Evolutionary conservation across 2,113 vertebrate species (phyloP).

Genomic region (Heterochromis multidens): DNA sequence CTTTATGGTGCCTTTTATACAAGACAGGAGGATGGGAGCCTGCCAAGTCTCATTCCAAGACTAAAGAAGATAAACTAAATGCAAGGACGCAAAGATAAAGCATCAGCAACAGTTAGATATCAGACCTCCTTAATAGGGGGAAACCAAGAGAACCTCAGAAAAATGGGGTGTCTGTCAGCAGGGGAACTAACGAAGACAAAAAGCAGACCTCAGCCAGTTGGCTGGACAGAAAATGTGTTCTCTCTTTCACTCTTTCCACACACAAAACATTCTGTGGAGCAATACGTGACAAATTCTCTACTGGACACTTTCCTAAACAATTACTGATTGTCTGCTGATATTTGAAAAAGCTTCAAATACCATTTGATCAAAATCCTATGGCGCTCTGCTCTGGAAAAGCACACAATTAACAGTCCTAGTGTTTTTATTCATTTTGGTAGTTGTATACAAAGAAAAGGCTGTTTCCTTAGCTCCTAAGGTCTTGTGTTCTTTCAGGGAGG

Average conservation of each 20-base stretch:
- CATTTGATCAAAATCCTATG: neutral
- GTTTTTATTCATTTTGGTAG: neutral
- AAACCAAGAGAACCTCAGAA: constrained; percentile 1
- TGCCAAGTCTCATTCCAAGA: neutral
- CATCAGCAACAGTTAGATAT: neutral
- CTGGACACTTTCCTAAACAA: constrained; percentile 6
- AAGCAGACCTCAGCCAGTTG: constrained; percentile 30
- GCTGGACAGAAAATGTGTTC: constrained; percentile 8
- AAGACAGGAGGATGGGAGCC: neutral
- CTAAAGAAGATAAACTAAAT: neutral
- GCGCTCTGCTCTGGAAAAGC: neutral
- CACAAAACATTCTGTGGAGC: constrained; percentile 1
- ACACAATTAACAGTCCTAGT: neutral
- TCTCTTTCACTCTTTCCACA: constrained; percentile 29
- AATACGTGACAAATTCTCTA: constrained; percentile 14
- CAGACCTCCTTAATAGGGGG: neutral
- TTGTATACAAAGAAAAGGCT: neutral
- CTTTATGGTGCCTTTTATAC: neutral
- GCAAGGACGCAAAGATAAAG: constrained; percentile 4
- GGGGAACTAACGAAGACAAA: constrained; percentile 31
- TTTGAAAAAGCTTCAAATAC: neutral
- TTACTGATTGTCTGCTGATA: neutral
- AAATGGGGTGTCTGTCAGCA: constrained; percentile 14
- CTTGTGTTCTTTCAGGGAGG: constrained; percentile 43
- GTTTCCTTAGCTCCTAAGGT: neutral